Evolutionary conservation across 2,888 invertebrate genomes (phyloP).

Genomic region (Siphonodentalium dalli): DNA sequence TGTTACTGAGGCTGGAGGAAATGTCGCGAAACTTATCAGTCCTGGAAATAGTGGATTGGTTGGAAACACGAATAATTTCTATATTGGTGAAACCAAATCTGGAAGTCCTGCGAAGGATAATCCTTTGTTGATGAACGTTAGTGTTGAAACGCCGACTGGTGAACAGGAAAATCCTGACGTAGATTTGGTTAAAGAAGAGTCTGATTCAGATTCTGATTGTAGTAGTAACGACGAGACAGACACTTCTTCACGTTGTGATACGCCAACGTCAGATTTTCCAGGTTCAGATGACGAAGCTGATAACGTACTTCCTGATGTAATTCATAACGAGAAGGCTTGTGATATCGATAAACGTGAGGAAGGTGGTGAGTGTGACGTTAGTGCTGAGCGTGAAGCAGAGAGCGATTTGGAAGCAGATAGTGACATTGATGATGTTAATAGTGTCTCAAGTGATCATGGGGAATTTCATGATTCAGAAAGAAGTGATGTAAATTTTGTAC

Average conservation of each 20-base stretch:
- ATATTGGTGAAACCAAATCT: too few relatives aligned
- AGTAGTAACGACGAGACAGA: too few relatives aligned
- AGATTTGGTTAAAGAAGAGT: background rate
- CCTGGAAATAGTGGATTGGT: too few relatives aligned
- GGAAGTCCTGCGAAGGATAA: too few relatives aligned
- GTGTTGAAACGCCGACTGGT: background rate
- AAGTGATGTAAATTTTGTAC: too few relatives aligned
- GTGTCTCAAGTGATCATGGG: background rate
- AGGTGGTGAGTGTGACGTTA: conserved; percentile 4
- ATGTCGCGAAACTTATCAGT: too few relatives aligned
- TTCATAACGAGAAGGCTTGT: background rate
- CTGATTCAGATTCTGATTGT: background rate
- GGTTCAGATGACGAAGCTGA: conserved; percentile 9
- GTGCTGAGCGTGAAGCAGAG: conserved; percentile 15
- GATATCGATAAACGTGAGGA: conserved; percentile 8
- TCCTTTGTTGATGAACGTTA: too few relatives aligned
- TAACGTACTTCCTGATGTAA: background rate
- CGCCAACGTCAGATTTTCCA: background rate
- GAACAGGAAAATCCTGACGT: background rate
- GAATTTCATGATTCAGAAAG: background rate
- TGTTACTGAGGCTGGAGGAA: too few relatives aligned
- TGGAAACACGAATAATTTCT: too few relatives aligned
- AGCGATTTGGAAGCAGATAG: conserved; percentile 13
- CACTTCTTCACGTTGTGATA: conserved; percentile 3
- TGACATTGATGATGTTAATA: background rate